Conservation (phyloP, 2,888 invertebrate genomes). For the Orchesella flavescens region DNA sequence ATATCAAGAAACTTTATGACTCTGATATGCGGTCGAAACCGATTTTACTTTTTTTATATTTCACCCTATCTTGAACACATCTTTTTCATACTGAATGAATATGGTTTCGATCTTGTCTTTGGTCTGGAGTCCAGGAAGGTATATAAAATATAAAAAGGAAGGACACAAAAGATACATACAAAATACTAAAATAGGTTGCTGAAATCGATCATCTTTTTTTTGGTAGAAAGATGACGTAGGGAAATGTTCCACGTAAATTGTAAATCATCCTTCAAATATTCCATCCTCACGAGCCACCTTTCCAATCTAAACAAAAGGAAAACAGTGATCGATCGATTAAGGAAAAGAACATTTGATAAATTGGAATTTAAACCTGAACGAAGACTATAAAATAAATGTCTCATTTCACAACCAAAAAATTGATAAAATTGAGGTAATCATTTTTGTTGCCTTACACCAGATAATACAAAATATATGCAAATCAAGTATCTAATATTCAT, state of each 20-base stretch:
- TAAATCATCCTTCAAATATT: background rate
- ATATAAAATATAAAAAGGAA: background rate
- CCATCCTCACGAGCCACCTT: background rate
- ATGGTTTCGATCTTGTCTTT: background rate
- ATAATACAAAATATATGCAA: slow-evolving; percentile 53
- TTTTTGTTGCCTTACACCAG: slow-evolving; percentile 1
- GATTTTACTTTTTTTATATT: slow-evolving; percentile 14
- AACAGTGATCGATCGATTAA: slow-evolving; percentile 8
- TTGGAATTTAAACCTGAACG: no score
- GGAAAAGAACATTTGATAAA: no score
- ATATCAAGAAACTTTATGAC: no score
- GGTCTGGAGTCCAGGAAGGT: background rate
- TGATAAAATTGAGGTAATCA: no score
- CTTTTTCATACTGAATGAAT: background rate
- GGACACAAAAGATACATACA: no score
- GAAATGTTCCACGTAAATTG: background rate
- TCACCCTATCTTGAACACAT: no score
- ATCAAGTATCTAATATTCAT: background rate
- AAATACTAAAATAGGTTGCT: background rate
- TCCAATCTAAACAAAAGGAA: background rate
- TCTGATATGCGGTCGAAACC: slow-evolving; percentile 24
- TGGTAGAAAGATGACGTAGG: background rate
- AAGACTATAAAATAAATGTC: no score
- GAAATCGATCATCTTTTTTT: slow-evolving; percentile 21
- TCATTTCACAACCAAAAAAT: no score